Percentiles rank a stretch among this genome's conserved stretches.
Conservation (phyloP, 92 coral and sea anemone species). For the Zoanthus gigantus region DNA sequence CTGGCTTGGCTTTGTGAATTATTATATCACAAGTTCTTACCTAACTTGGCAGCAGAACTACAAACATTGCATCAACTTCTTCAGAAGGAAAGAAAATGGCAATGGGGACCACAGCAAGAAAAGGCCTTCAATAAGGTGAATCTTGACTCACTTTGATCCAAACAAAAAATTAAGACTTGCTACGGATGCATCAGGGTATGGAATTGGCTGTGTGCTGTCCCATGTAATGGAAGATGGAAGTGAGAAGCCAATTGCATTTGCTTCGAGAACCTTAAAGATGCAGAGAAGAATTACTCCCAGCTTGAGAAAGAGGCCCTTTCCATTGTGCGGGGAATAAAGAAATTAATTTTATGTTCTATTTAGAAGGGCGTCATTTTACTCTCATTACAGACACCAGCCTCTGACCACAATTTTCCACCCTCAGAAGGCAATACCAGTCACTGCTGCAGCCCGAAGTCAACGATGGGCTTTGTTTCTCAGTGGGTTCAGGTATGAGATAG, state of each 20-base stretch:
- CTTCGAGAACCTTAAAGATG: constrained; percentile 48
- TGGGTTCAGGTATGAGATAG: constrained; percentile 49
- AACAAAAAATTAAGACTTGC: constrained; percentile 43
- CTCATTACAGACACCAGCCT: constrained; percentile 52
- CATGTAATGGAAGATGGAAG: constrained; percentile 40
- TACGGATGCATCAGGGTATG: constrained; percentile 50
- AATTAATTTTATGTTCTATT: constrained; percentile 40
- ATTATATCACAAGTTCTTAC: constrained; percentile 43
- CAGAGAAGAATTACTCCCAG: constrained; percentile 16
- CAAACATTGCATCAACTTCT: constrained; percentile 51
- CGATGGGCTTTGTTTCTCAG: constrained; percentile 55
- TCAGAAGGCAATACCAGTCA: constrained; percentile 21
- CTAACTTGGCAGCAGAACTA: constrained; percentile 50
- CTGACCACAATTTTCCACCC: constrained; percentile 49
- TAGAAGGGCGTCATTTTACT: constrained; percentile 59
- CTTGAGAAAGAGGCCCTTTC: constrained; percentile 30
- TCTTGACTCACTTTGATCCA: constrained; percentile 35
- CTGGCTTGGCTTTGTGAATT: constrained; percentile 45
- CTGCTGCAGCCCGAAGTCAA: constrained; percentile 53
- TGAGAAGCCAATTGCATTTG: constrained; percentile 28
- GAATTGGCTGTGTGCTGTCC: constrained; percentile 44
- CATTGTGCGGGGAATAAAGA: constrained; percentile 53
- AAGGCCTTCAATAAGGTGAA: not conserved
- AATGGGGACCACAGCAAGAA: constrained; percentile 35
- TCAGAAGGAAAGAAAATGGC: constrained; percentile 39